Evolutionary conservation across 2,888 invertebrate genomes (phyloP).

Genomic region (Xestobium rufovillosum): DNA sequence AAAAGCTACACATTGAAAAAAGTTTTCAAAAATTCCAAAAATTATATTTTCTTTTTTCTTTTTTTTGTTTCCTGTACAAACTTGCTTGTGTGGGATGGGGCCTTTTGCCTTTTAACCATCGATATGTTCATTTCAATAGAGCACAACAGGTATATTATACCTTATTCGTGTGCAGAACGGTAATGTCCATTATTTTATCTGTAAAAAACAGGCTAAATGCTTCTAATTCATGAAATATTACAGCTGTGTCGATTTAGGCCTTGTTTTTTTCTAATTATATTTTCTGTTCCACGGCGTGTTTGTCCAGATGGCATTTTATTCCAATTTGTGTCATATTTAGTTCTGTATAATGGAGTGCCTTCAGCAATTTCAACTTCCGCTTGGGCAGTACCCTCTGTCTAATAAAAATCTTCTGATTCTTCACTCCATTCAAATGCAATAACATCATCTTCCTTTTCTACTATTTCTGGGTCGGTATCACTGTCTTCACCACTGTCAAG

Average conservation of each 20-base stretch:
- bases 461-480: constrained; percentile 1
- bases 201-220: constrained; percentile 1
- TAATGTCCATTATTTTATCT: neutral
- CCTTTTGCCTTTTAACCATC: too few relatives aligned
- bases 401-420: neutral
- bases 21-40: too few relatives aligned
- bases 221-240: constrained; percentile 1
- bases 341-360: neutral
- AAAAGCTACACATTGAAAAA: too few relatives aligned
- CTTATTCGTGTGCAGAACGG: neutral
- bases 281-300: constrained; percentile 1
- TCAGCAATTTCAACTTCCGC: neutral
- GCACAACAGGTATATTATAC: too few relatives aligned
- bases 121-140: too few relatives aligned
- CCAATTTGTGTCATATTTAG: constrained; percentile 1
- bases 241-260: constrained; percentile 1
- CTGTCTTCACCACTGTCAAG: constrained; percentile 3
- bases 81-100: too few relatives aligned
- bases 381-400: neutral
- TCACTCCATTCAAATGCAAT: neutral
- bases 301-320: constrained; percentile 1
- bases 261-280: neutral
- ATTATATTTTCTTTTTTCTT: too few relatives aligned
- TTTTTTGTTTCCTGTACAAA: too few relatives aligned
- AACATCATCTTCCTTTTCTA: neutral